phyloP scores from a whole-genome alignment of 2,113 vertebrate species.

The Rhabdornis inornatus region DNA sequence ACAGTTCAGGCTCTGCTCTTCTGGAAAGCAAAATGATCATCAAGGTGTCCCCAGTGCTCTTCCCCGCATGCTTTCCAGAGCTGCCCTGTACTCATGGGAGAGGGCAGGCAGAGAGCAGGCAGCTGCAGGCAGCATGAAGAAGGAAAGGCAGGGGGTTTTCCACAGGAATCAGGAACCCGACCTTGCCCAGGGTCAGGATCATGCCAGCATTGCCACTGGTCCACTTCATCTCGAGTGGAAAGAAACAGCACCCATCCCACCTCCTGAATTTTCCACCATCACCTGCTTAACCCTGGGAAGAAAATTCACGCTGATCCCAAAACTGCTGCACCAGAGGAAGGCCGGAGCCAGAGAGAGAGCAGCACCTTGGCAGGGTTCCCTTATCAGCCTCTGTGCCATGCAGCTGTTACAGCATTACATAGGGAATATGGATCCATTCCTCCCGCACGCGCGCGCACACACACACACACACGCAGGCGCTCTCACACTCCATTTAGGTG shows the following conservation, averaged over 20 bases:
- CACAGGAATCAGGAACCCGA: not conserved
- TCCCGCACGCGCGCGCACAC: not conserved
- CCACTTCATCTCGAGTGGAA: not conserved
- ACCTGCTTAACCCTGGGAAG: not conserved
- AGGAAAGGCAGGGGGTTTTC: not conserved
- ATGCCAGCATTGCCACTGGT: accelerated
- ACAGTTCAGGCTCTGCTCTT: not conserved
- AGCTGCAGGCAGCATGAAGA: not conserved
- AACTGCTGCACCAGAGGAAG: accelerated
- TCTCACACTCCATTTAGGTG: not conserved
- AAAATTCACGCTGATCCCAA: not conserved
- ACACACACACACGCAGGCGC: not conserved
- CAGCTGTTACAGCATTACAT: accelerated
- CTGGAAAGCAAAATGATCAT: not conserved
- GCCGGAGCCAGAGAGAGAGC: not conserved
- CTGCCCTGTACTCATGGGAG: not conserved
- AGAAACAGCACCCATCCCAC: not conserved
- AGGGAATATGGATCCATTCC: accelerated
- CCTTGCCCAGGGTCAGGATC: not conserved
- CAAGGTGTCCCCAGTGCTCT: not conserved
- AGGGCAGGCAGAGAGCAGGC: not conserved
- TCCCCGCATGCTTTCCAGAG: not conserved
- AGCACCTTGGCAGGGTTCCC: not conserved
- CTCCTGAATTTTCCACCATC: not conserved
- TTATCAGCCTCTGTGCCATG: not conserved